Conservation (phyloP, 2,797 vertebrate genomes). For the Numenius phaeopus region DNA sequence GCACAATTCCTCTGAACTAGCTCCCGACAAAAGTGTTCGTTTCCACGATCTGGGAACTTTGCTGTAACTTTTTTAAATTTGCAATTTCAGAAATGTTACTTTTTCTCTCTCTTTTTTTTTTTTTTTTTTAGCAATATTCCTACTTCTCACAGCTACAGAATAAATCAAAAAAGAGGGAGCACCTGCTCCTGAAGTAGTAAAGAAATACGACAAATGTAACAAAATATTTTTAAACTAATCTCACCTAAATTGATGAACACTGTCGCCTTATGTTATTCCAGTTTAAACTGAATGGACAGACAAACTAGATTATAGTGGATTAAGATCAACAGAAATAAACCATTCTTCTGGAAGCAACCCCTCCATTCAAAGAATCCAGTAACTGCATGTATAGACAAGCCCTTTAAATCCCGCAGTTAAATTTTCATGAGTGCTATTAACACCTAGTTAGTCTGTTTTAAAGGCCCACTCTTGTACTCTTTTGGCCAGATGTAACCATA, state of each 20-base stretch:
- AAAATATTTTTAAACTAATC: neutral
- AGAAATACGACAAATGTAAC: neutral
- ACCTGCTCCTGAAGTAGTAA: neutral
- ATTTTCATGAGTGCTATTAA: neutral
- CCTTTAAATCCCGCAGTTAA: neutral
- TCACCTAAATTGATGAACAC: neutral
- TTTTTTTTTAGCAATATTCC: neutral
- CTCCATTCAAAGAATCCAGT: neutral
- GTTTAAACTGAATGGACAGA: neutral
- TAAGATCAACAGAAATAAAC: neutral
- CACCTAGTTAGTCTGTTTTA: neutral
- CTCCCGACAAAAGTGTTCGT: neutral
- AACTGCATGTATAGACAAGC: neutral
- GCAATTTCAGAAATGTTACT: neutral
- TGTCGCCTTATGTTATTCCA: rapidly evolving
- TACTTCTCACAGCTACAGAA: neutral
- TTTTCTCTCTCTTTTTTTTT: neutral
- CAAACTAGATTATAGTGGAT: neutral
- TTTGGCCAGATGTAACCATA: neutral
- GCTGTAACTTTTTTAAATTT: neutral
- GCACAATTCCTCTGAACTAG: neutral
- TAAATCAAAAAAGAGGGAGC: neutral
- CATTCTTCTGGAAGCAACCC: neutral
- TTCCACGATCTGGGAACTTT: neutral
- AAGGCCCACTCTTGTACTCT: neutral